Evolutionary conservation across 2,888 invertebrate genomes (phyloP).

Genomic region (Lepidochitona cinerea): DNA sequence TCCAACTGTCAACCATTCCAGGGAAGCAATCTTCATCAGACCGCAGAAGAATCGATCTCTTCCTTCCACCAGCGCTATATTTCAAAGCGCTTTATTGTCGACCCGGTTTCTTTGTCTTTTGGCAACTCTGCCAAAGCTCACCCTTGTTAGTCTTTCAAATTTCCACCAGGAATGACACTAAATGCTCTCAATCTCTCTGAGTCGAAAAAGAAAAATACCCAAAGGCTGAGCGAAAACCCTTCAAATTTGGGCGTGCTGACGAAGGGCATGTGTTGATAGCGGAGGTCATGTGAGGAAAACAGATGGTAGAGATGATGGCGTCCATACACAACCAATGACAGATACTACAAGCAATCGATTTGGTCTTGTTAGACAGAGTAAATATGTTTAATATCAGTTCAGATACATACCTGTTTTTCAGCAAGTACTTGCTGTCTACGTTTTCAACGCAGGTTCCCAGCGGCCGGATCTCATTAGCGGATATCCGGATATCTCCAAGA

Average conservation of each 20-base stretch:
- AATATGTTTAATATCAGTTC: not conserved
- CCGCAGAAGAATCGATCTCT: not conserved
- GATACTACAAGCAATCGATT: not conserved
- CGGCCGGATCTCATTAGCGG: not conserved
- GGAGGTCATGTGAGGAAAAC: not conserved
- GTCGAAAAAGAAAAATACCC: constrained; percentile 6
- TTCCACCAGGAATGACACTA: constrained; percentile 7
- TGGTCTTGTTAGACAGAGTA: too few species aligned
- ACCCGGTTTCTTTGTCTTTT: not conserved
- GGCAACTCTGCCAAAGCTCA: not conserved
- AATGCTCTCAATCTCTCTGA: not conserved
- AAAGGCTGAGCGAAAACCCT: not conserved
- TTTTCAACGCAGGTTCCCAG: not conserved
- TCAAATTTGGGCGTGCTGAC: not conserved
- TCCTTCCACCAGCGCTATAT: not conserved
- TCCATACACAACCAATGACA: not conserved
- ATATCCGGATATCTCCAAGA: not conserved
- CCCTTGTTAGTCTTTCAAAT: constrained; percentile 3
- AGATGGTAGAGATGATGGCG: not conserved
- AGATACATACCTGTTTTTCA: not conserved
- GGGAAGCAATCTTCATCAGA: constrained; percentile 4
- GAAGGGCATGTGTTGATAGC: not conserved
- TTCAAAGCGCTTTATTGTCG: constrained; percentile 4
- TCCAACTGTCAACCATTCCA: constrained; percentile 1
- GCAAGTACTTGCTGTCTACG: not conserved